Conservation (phyloP, 2,113 vertebrate genomes). For the Zosterops lateralis region DNA sequence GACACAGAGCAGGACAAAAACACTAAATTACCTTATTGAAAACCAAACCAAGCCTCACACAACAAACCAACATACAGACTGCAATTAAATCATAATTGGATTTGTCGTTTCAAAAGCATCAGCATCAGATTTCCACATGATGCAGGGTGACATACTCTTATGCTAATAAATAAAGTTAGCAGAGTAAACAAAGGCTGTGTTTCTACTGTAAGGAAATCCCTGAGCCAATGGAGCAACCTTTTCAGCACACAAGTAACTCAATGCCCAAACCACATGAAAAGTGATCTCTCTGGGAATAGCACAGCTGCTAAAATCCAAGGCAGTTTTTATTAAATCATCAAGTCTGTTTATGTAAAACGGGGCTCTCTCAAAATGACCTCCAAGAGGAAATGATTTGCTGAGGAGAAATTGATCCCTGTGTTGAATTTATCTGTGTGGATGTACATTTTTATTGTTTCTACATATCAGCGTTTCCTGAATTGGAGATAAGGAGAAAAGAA, state of each 20-base stretch:
- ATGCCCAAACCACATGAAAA: constrained; percentile 75
- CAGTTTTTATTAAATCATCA: constrained; percentile 71
- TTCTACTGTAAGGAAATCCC: constrained; percentile 75
- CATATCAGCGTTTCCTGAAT: neutral
- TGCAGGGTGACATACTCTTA: constrained; percentile 50
- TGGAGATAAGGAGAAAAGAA: neutral
- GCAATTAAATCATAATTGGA: constrained; percentile 38
- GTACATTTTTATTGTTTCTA: neutral
- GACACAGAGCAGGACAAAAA: constrained; percentile 18
- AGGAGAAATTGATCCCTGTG: constrained; percentile 46
- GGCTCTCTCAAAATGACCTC: constrained; percentile 60
- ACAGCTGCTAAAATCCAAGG: constrained; percentile 76
- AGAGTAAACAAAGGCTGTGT: constrained; percentile 62
- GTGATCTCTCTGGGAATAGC: constrained; percentile 75
- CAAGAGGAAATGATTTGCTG: constrained; percentile 64
- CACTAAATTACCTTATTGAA: neutral
- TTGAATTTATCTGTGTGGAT: neutral
- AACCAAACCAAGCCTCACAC: neutral
- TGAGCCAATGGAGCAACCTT: constrained; percentile 66
- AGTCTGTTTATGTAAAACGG: constrained; percentile 68
- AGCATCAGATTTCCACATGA: constrained; percentile 55
- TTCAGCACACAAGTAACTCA: constrained; percentile 73
- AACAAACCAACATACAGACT: neutral
- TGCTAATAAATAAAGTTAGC: constrained; percentile 57
- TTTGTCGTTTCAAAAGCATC: constrained; percentile 68